Percentiles rank a stretch among this genome's conserved stretches.
Evolutionary conservation across 1,140 invertebrate species (phyloP).

Genomic region (Apolygus lucorum): DNA sequence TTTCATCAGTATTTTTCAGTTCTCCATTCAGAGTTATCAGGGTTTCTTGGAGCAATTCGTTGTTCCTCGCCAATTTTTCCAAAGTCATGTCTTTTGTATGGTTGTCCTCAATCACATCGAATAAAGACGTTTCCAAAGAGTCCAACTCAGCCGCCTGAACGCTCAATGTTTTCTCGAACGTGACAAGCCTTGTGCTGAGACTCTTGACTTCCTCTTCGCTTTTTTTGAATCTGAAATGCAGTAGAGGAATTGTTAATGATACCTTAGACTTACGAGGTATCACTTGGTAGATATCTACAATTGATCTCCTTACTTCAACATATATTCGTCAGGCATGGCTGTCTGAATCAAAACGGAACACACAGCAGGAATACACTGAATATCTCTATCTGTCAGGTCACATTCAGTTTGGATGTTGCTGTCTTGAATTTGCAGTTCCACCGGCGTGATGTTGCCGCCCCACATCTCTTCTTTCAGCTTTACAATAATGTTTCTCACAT

Average conservation of each 20-base stretch:
- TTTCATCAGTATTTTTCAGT: background rate
- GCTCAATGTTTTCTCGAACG: background rate
- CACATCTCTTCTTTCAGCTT: background rate
- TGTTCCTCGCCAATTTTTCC: background rate
- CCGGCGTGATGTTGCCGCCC: background rate
- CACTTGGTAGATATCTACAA: background rate
- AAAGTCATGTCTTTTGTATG: background rate
- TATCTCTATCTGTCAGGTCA: background rate
- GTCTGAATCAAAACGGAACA: background rate
- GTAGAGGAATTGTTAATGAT: too few relatives aligned
- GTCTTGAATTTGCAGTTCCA: background rate
- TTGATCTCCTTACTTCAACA: background rate
- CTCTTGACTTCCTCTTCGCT: too few relatives aligned
- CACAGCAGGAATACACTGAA: background rate
- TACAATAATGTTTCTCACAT: background rate
- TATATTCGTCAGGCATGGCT: background rate
- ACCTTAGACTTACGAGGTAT: background rate
- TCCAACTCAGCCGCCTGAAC: background rate
- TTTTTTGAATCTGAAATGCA: too few relatives aligned
- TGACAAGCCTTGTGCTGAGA: background rate
- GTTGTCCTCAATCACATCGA: background rate
- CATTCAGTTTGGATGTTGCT: background rate
- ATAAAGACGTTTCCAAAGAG: background rate
- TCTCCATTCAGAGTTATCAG: background rate
- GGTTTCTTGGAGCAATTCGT: background rate